Conservation (phyloP, 2,113 vertebrate genomes). For the Phalacrocorax brasilianus region DNA sequence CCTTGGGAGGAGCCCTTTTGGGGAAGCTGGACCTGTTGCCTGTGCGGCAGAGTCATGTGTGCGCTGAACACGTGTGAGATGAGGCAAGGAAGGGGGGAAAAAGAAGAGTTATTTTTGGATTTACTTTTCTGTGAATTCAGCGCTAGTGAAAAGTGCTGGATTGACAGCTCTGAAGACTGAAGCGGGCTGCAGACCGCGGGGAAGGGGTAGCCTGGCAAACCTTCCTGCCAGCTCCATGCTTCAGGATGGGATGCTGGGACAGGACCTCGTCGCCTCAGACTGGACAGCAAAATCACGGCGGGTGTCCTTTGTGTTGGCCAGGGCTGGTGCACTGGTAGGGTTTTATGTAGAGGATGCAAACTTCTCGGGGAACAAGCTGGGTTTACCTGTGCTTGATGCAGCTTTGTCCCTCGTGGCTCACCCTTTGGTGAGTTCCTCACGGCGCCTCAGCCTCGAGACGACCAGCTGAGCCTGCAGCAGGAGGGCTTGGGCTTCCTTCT, state of each 20-base stretch:
- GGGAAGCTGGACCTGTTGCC: not conserved
- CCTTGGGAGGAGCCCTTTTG: not conserved
- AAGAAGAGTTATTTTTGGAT: conserved; percentile 34
- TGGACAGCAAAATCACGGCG: rapidly evolving
- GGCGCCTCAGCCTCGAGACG: not conserved
- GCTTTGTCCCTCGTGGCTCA: rapidly evolving
- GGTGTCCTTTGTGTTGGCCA: not conserved
- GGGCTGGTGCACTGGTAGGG: not conserved
- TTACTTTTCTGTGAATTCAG: conserved; percentile 60
- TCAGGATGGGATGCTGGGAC: not conserved
- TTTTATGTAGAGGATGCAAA: not conserved
- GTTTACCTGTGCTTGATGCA: not conserved
- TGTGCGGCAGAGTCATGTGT: conserved; percentile 1
- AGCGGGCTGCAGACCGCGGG: not conserved
- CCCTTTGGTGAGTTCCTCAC: not conserved
- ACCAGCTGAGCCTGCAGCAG: not conserved
- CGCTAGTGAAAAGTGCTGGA: conserved; percentile 34
- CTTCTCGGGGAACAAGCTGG: not conserved
- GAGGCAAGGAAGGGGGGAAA: conserved; percentile 6
- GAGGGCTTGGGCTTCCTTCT: not conserved
- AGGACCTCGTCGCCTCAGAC: rapidly evolving
- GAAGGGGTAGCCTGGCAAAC: not conserved
- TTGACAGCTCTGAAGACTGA: conserved; percentile 20
- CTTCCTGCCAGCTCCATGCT: rapidly evolving
- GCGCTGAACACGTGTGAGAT: not conserved